These are phyloP conservation scores for Pachliopta kotzebuea DNA, from an alignment of 2,888 invertebrate genomes.

Conservation along the genomic window DNA sequence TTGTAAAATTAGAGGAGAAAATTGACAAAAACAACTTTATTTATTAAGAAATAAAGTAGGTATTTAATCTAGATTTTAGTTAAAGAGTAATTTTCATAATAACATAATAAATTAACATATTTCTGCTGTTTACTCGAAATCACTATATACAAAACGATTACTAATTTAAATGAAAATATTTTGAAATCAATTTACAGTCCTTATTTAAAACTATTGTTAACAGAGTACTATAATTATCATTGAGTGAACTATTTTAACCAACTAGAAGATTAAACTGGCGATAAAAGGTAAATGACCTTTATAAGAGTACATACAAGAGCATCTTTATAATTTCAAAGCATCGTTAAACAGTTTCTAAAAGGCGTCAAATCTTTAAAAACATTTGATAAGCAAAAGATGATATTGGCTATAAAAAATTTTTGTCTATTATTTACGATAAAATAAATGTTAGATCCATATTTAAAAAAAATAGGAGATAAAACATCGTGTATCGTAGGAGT, in stretches of 20 bases:
- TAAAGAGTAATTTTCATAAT: not conserved
- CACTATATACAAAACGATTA: too few relatives aligned
- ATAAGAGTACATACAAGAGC: not conserved
- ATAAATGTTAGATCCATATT: too few relatives aligned
- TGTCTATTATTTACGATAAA: too few relatives aligned
- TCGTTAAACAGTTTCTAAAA: not conserved
- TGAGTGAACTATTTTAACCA: not conserved
- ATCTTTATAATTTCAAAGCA: not conserved
- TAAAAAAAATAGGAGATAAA: too few relatives aligned
- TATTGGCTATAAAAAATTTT: too few relatives aligned
- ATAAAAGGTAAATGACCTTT: conserved; percentile 22
- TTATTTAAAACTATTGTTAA: too few relatives aligned
- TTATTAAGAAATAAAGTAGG: not conserved
- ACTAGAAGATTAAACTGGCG: not conserved
- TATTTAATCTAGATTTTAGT: not conserved
- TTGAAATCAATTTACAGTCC: too few relatives aligned
- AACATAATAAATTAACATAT: not conserved
- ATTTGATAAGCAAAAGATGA: too few relatives aligned
- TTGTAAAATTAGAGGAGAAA: not conserved
- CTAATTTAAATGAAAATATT: too few relatives aligned
- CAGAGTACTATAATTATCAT: too few relatives aligned
- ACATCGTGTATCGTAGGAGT: too few relatives aligned
- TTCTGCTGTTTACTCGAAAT: too few relatives aligned
- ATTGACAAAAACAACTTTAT: not conserved
- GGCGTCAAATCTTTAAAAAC: not conserved